Base-by-base conservation (phyloP, 2,113 vertebrate species). In the Hippopotamus amphibius region DNA sequence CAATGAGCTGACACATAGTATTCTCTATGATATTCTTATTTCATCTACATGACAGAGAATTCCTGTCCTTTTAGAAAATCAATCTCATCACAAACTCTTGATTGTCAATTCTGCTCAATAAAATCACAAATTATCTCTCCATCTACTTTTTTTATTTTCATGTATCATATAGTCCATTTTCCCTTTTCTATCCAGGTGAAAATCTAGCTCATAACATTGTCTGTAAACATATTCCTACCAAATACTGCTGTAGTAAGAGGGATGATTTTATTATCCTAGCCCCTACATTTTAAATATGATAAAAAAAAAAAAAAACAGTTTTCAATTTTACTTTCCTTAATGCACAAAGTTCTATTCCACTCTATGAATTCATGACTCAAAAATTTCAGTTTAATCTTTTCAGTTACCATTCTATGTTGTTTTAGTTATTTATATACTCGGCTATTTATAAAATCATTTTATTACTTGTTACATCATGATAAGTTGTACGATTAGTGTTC, bases 381-480 rank as follows among this genome's bases (percentile, higher is more conserved):
- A 93, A 71, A 79, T 84, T 61, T 57, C 3, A 61, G 13, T 21
- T 91, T 88, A 93, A 43, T 80, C 13, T 92, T 92, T 94, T 24
- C 7, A 1, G 0, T 66, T 82, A 48, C 10, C 11, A 14, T 90
- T 94, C 33, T 26, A 33, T 63, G 4, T 88, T 53, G 37, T 57
- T 92, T 77, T 22, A 85, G n/a, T 93, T 90, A 80, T 68, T 96
- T 88, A 59, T 81, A 59, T 90, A n/a, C 12, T 96, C 33, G n/a
- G 16, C 3, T 81, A 69, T 61, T 87, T 90, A 87, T n/a, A 33
- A 90, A 90, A 72, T 66, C 3, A 81, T 53, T 97, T 79, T 88
- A 57, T 74, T 82, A 59, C 43, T 80, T 83, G 50, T 33, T 95
- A 59, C 3, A 3, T 81, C 65, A 84, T 68, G 13, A 69, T 90